These are phyloP conservation scores for Pelochelys cantorii DNA, from an alignment of 2,797 vertebrate species.

Conservation along the genomic window DNA sequence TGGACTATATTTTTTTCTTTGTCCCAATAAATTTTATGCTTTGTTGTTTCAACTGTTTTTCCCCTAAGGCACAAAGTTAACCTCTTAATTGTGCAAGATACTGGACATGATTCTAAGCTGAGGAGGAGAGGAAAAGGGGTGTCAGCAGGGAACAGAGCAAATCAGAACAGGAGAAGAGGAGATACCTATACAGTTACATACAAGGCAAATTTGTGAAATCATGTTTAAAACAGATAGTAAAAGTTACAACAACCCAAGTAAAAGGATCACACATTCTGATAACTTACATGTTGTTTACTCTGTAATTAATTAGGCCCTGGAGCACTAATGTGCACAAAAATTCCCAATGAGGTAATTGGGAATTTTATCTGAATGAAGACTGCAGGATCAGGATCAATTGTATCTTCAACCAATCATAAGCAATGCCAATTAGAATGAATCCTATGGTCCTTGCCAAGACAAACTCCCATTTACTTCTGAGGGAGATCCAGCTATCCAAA, in stretches of 20 bases:
- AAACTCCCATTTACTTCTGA: neutral
- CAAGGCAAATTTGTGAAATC: neutral
- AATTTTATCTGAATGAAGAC: neutral
- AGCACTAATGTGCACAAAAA: neutral
- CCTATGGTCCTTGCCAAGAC: neutral
- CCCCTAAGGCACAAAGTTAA: neutral
- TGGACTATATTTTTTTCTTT: neutral
- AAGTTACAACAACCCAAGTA: neutral
- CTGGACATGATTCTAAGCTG: neutral
- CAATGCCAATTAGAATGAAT: neutral
- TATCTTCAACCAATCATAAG: neutral
- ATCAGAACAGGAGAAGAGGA: neutral
- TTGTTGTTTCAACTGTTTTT: neutral
- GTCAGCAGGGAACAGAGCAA: neutral
- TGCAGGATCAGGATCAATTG: neutral
- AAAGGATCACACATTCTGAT: neutral
- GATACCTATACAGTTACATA: neutral
- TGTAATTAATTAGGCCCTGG: neutral
- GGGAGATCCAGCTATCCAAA: neutral
- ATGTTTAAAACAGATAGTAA: neutral
- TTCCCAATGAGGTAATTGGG: neutral
- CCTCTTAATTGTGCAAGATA: neutral
- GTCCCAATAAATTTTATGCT: neutral
- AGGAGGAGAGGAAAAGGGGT: neutral
- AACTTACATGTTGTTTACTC: neutral